Evolutionary conservation across 2,113 vertebrate genomes (phyloP).

Genomic region (Callopanchax toddi): DNA sequence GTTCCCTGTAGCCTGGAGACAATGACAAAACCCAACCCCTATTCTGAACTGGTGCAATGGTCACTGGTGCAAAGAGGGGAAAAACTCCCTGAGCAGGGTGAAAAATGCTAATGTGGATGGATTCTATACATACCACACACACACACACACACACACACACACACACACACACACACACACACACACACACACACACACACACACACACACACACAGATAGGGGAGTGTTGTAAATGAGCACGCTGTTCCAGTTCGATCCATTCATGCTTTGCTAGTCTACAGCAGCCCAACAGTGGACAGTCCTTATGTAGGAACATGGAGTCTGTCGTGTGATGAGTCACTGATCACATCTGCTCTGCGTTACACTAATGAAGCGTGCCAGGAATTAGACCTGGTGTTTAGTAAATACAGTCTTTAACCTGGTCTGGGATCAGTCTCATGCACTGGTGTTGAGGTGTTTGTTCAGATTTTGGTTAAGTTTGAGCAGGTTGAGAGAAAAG

Average conservation of each 20-base stretch:
- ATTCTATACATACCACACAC: slow-evolving; percentile 63
- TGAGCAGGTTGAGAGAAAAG: too few relatives aligned
- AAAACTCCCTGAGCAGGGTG: slow-evolving; percentile 30
- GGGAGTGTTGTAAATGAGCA: slow-evolving; percentile 43
- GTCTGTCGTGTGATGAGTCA: slow-evolving; percentile 48
- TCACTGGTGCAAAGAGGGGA: slow-evolving; percentile 43
- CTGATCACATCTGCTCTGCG: slow-evolving; percentile 44
- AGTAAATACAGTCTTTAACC: slow-evolving; percentile 14
- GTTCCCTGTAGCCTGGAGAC: slow-evolving; percentile 72
- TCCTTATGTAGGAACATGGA: slow-evolving; percentile 26
- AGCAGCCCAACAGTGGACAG: slow-evolving; percentile 40
- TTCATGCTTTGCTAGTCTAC: slow-evolving; percentile 53
- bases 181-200: too few relatives aligned
- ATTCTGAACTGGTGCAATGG: slow-evolving; percentile 60
- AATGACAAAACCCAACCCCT: slow-evolving; percentile 66
- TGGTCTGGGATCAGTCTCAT: background rate
- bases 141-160: too few relatives aligned
- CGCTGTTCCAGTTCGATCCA: slow-evolving; percentile 44
- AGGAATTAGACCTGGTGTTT: slow-evolving; percentile 26
- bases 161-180: too few relatives aligned
- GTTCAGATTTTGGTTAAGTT: background rate
- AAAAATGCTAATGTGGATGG: slow-evolving; percentile 69
- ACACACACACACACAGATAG: slow-evolving; percentile 26
- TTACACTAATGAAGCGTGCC: slow-evolving; percentile 9
- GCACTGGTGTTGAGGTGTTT: background rate